Conservation (phyloP, 2,113 vertebrate genomes). For the Myotis yumanensis region DNA sequence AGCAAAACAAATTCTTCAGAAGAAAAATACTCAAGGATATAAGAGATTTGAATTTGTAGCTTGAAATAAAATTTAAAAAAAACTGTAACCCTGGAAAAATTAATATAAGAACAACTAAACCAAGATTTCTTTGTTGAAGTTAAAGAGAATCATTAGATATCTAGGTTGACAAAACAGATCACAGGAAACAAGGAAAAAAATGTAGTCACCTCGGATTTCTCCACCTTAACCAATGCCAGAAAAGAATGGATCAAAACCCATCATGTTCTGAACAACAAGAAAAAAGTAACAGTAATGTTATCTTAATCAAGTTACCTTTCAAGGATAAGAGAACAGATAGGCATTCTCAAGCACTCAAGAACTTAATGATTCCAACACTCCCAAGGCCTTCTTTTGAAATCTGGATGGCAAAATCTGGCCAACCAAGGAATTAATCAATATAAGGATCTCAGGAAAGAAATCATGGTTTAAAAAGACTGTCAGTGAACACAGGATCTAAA, state of each 20-base stretch:
- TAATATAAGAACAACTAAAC: neutral
- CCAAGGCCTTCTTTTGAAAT: neutral
- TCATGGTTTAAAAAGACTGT: neutral
- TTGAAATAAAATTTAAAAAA: neutral
- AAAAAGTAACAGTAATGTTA: neutral
- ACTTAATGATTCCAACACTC: neutral
- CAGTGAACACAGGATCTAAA: neutral
- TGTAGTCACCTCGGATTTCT: neutral
- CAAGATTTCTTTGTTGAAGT: neutral
- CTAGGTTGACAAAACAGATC: neutral
- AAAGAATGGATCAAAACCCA: neutral
- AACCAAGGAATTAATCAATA: neutral
- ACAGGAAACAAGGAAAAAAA: neutral
- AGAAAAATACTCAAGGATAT: neutral
- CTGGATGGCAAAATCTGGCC: neutral
- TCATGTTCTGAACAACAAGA: neutral
- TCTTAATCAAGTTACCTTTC: neutral
- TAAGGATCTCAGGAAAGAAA: neutral
- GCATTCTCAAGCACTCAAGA: neutral
- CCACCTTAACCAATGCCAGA: neutral
- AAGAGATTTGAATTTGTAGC: neutral
- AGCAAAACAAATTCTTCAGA: neutral
- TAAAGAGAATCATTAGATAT: neutral
- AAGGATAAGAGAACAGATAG: neutral
- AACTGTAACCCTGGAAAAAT: neutral